Percentiles rank a stretch among this genome's conserved stretches.
Evolutionary conservation across 2,888 invertebrate species (phyloP).

Genomic region (Amphipoea lucens): DNA sequence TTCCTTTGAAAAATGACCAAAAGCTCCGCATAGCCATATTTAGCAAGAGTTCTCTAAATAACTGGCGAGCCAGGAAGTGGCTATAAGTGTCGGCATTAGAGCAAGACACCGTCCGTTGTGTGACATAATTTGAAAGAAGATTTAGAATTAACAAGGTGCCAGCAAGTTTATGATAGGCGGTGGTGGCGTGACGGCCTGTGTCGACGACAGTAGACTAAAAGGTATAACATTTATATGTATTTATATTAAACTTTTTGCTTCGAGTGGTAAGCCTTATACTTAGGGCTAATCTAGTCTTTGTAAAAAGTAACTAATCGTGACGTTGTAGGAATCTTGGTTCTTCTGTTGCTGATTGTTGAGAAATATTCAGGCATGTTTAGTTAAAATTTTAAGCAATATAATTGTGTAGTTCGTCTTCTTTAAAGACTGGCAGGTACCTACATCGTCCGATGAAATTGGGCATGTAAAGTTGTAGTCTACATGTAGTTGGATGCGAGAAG

Average conservation of each 20-base stretch:
- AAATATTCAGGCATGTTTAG: neutral
- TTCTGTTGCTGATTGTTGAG: neutral
- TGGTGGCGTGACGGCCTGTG: slow-evolving; percentile 20
- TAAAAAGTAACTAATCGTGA: neutral
- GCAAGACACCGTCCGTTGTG: slow-evolving; percentile 26
- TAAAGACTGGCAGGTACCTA: neutral
- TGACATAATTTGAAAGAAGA: slow-evolving; percentile 51
- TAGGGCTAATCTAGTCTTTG: neutral
- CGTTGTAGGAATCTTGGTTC: neutral
- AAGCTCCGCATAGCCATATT: slow-evolving; percentile 51
- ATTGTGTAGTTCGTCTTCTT: neutral
- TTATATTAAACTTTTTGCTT: neutral
- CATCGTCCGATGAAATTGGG: neutral
- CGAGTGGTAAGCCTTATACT: neutral
- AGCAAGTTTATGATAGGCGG: slow-evolving; percentile 39
- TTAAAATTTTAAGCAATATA: neutral
- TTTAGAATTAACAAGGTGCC: slow-evolving; percentile 53
- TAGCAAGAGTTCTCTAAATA: slow-evolving; percentile 60
- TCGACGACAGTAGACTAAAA: slow-evolving; percentile 2
- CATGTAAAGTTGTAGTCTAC: neutral
- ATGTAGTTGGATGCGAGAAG: too few relatives aligned
- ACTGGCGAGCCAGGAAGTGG: slow-evolving; percentile 54
- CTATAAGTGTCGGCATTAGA: slow-evolving; percentile 54
- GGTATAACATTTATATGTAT: neutral
- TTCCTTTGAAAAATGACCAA: slow-evolving; percentile 16